Percentiles rank a stretch among this genome's conserved stretches.
These are phyloP conservation scores for Clarias laeviceps DNA, from an alignment of 2,797 vertebrate species.

Conservation along the genomic window DNA sequence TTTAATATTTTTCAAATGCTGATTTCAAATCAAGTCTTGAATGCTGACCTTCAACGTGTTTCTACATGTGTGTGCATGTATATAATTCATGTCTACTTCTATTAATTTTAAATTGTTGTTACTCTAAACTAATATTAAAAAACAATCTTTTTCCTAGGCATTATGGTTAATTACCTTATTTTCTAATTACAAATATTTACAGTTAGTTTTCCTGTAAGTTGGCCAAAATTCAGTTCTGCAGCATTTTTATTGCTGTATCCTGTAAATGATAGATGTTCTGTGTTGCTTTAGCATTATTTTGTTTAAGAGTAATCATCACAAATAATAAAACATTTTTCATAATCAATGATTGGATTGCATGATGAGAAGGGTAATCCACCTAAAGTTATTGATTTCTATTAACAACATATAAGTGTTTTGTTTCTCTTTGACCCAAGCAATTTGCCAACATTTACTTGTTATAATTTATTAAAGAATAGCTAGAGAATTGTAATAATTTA, in stretches of 20 bases:
- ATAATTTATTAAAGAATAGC: background rate
- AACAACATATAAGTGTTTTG: no score
- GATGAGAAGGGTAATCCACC: background rate
- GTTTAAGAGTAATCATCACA: background rate
- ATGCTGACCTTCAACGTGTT: background rate
- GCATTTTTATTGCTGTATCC: background rate
- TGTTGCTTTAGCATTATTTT: background rate
- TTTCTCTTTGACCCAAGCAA: background rate
- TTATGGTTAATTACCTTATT: background rate
- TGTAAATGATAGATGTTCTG: background rate
- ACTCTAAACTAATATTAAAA: background rate
- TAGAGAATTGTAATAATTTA: background rate
- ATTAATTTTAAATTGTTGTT: background rate
- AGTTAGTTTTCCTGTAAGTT: background rate
- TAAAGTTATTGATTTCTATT: background rate
- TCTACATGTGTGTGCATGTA: conserved; percentile 1
- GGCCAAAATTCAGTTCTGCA: background rate
- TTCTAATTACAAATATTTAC: background rate
- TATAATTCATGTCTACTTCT: background rate
- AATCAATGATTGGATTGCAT: background rate
- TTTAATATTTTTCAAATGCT: background rate
- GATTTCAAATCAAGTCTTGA: background rate
- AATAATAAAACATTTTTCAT: no score
- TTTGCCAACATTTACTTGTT: background rate
- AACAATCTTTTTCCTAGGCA: background rate